Evolutionary conservation across 2,113 vertebrate genomes (phyloP).

Genomic region (Psammodynastes pulverulentus): DNA sequence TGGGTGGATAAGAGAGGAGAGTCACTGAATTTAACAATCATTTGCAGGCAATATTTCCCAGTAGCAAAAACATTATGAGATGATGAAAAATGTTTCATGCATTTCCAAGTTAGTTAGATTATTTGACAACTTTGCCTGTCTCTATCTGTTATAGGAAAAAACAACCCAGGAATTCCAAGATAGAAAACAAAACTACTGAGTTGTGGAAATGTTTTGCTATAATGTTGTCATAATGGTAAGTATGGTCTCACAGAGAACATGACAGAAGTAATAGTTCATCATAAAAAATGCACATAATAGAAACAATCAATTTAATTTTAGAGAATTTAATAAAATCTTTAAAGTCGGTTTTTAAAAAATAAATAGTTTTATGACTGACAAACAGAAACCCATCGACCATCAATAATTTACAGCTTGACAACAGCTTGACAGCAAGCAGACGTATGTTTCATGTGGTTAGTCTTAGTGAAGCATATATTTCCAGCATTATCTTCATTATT

Average conservation of each 20-base stretch:
- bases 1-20: background rate
- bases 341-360: background rate
- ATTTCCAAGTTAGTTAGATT: background rate
- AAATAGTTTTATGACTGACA: no score
- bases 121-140: background rate
- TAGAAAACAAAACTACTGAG: background rate
- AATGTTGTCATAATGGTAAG: background rate
- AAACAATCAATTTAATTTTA: background rate
- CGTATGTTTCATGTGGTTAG: background rate
- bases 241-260: background rate
- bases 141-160: background rate
- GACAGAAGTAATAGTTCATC: background rate
- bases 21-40: background rate
- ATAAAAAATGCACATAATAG: background rate
- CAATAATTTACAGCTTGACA: background rate
- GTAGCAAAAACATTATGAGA: background rate
- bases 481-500: background rate
- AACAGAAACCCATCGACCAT: background rate
- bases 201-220: background rate
- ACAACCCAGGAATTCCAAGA: background rate
- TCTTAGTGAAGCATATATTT: background rate
- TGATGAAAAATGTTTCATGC: background rate
- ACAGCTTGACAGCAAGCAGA: background rate
- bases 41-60: background rate
- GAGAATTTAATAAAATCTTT: background rate